Percentiles rank a stretch among this genome's conserved stretches.
phyloP scores from a whole-genome alignment of 2,888 invertebrate genomes.

The Machimus rusticus region DNA sequence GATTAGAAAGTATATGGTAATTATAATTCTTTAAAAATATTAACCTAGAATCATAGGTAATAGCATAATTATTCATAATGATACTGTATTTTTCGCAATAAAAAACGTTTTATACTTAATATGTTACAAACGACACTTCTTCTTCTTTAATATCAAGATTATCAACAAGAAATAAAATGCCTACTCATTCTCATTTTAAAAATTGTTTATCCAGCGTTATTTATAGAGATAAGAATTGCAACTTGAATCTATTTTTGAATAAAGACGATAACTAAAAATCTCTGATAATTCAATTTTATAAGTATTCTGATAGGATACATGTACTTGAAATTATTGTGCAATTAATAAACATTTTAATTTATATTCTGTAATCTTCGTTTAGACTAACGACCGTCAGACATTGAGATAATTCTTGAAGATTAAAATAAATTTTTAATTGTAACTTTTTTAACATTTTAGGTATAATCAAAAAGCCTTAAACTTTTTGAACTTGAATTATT shows the following conservation, averaged over 20 bases:
- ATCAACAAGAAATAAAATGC: no score
- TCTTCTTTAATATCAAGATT: no score
- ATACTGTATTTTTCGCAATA: not conserved
- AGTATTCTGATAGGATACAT: no score
- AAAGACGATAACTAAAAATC: not conserved
- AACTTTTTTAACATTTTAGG: no score
- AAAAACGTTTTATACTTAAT: no score
- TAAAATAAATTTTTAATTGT: not conserved
- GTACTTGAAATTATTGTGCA: not conserved
- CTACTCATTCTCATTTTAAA: no score
- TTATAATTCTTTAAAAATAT: no score
- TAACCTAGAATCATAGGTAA: no score
- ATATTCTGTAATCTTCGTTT: not conserved
- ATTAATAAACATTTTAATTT: not conserved
- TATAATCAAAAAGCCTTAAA: not conserved
- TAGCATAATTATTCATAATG: no score
- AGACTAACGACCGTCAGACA: not conserved
- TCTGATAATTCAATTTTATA: no score
- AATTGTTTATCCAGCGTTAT: not conserved
- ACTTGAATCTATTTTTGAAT: not conserved
- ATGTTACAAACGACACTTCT: no score
- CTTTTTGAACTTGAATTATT: not conserved
- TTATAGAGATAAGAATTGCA: not conserved
- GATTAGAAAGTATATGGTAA: no score
- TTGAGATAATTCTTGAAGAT: not conserved